Conservation (phyloP, 2,888 invertebrate genomes). For the Gordius sp. region DNA sequence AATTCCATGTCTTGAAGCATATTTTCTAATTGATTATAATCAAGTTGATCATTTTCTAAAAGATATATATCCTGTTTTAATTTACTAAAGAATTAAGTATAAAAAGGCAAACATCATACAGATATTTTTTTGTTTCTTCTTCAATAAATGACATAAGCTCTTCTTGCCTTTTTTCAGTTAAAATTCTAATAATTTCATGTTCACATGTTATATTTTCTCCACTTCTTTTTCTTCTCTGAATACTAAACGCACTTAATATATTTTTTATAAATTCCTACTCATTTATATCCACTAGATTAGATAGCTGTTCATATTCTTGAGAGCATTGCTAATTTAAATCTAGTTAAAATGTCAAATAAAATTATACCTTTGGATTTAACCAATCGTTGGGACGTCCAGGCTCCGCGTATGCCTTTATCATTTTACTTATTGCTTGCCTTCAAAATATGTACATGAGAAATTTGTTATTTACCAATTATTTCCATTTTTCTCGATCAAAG, state of each 20-base stretch:
- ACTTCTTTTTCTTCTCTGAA: neutral
- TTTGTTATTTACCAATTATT: neutral
- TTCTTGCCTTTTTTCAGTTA: slow-evolving; percentile 13
- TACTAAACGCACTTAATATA: neutral
- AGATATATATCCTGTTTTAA: slow-evolving; percentile 3
- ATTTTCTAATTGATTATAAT: neutral
- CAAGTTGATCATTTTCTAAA: slow-evolving; percentile 11
- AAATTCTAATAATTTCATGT: slow-evolving; percentile 12
- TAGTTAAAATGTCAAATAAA: neutral
- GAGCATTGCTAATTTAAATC: slow-evolving; percentile 10
- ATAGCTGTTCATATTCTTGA: neutral
- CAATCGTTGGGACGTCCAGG: neutral
- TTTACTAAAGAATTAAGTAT: neutral
- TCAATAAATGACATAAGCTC: slow-evolving; percentile 10
- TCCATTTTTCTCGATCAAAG: slow-evolving; percentile 4
- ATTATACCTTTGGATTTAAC: slow-evolving; percentile 4
- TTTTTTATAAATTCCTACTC: neutral
- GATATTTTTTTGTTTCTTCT: slow-evolving; percentile 6
- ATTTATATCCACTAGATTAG: neutral
- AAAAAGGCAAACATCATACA: neutral
- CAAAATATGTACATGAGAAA: neutral
- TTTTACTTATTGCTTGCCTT: neutral
- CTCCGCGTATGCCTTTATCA: neutral
- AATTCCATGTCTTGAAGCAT: slow-evolving; percentile 10
- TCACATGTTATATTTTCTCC: neutral